These are phyloP conservation scores for Diorhabda carinulata DNA, from an alignment of 1,140 invertebrate genomes.

Conservation along the genomic window DNA sequence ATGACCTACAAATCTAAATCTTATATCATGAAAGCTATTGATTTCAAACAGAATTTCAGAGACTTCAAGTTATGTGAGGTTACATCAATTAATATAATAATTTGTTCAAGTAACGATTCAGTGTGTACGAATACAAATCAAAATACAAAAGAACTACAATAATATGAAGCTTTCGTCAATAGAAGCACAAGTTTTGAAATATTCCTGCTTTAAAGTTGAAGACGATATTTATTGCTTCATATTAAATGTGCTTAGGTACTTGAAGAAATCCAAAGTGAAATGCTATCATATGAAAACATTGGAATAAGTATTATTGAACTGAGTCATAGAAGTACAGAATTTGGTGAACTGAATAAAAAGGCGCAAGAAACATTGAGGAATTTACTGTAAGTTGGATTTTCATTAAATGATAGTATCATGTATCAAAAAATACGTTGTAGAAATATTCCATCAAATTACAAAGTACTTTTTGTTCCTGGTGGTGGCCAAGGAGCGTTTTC, in stretches of 20 bases:
- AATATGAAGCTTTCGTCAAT: background rate
- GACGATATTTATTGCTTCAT: too few species aligned
- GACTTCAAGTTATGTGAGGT: background rate
- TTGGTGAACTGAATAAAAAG: slow-evolving; percentile 74
- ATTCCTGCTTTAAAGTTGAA: too few species aligned
- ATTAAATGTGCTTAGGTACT: slow-evolving; percentile 65
- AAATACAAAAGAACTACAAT: background rate
- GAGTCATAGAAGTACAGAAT: slow-evolving; percentile 85
- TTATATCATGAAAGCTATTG: too few species aligned
- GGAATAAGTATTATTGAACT: slow-evolving; percentile 92
- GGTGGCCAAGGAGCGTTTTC: slow-evolving; percentile 93
- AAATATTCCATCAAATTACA: slow-evolving; percentile 88
- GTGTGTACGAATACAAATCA: background rate
- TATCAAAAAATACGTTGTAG: slow-evolving; percentile 54
- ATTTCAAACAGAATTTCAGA: too few species aligned
- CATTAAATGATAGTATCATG: background rate
- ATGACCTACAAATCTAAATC: too few species aligned
- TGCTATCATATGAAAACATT: slow-evolving; percentile 72
- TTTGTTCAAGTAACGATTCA: background rate
- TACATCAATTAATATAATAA: background rate
- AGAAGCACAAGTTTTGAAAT: background rate
- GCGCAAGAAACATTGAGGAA: slow-evolving; percentile 74
- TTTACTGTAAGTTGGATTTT: slow-evolving; percentile 67
- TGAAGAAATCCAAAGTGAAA: slow-evolving; percentile 74
- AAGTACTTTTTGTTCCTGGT: slow-evolving; percentile 90